Percentiles rank a stretch among this genome's conserved stretches.
phyloP scores from a whole-genome alignment of 2,888 invertebrate genomes.

The Coecobrya sp. region DNA sequence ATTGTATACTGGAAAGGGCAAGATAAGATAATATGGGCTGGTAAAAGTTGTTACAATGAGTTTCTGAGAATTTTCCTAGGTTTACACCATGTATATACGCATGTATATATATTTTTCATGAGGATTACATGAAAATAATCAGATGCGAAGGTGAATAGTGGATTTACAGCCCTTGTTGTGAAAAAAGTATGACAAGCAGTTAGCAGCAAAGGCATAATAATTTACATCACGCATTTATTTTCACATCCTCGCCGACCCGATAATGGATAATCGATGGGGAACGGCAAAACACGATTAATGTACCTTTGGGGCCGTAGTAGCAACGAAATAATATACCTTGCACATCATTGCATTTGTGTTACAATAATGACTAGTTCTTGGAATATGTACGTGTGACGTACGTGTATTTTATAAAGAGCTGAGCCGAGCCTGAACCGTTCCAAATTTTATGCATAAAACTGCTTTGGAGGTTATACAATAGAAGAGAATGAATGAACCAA shows the following conservation, averaged over 20 bases:
- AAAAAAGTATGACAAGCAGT: slow-evolving; percentile 5
- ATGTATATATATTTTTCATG: slow-evolving; percentile 1
- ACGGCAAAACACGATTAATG: slow-evolving; percentile 48
- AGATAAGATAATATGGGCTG: not conserved
- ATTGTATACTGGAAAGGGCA: not conserved
- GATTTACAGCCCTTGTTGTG: not conserved
- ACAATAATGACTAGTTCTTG: slow-evolving; percentile 51
- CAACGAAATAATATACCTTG: slow-evolving; percentile 23
- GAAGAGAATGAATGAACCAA: slow-evolving; percentile 10
- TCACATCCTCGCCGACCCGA: slow-evolving; percentile 82
- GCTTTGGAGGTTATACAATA: slow-evolving; percentile 17
- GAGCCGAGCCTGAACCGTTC: not conserved
- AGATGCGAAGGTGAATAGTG: slow-evolving; percentile 19
- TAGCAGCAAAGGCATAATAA: slow-evolving; percentile 54
- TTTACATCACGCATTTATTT: slow-evolving; percentile 74
- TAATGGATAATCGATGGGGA: slow-evolving; percentile 83
- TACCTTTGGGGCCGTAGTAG: not conserved
- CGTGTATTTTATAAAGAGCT: not conserved
- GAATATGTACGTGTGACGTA: not conserved
- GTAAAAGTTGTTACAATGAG: not conserved
- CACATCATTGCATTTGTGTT: slow-evolving; percentile 35
- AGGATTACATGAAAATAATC: slow-evolving; percentile 48
- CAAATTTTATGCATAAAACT: slow-evolving; percentile 30
- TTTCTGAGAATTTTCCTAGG: not conserved
- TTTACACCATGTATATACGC: not conserved